Percentiles rank a stretch among this genome's conserved stretches.
Evolutionary conservation across 2,888 invertebrate genomes (phyloP).

Genomic region (Hyposoter didymator): DNA sequence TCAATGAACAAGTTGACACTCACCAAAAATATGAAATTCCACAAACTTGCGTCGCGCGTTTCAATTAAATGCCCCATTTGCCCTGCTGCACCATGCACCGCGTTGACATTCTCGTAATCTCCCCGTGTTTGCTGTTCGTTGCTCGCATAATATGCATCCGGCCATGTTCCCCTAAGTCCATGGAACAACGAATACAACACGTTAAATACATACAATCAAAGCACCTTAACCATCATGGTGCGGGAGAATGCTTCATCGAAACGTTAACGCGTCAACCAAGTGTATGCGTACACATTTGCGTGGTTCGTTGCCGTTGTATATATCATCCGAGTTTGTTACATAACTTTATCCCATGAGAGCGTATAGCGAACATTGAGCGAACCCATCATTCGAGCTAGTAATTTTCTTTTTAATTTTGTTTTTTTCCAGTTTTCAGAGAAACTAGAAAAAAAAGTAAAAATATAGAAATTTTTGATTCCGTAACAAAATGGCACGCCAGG

Average conservation of each 20-base stretch:
- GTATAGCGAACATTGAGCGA: conserved; percentile 61
- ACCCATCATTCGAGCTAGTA: conserved; percentile 17
- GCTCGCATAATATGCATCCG: conserved; percentile 47
- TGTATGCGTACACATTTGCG: conserved; percentile 21
- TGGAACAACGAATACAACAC: conserved; percentile 28
- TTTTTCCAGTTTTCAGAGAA: conserved; percentile 9
- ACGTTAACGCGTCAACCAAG: conserved; percentile 42
- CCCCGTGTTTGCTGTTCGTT: conserved; percentile 21
- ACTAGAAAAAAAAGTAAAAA: conserved; percentile 14
- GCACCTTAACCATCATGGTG: conserved; percentile 11
- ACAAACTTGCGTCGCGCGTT: neutral
- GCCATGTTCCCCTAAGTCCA: conserved; percentile 30
- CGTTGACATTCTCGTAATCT: conserved; percentile 6
- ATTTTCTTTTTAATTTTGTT: conserved; percentile 13
- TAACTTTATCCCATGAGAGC: conserved; percentile 58
- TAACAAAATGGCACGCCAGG: neutral
- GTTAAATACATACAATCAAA: conserved; percentile 14
- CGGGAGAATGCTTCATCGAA: conserved; percentile 55
- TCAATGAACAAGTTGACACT: neutral
- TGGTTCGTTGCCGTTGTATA: conserved; percentile 40
- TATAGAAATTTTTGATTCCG: neutral
- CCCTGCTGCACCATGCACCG: neutral
- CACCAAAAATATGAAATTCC: neutral
- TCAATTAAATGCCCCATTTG: neutral
- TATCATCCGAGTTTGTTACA: conserved; percentile 38